phyloP scores from a whole-genome alignment of 2,888 invertebrate genomes.

The Agrotis ipsilon region DNA sequence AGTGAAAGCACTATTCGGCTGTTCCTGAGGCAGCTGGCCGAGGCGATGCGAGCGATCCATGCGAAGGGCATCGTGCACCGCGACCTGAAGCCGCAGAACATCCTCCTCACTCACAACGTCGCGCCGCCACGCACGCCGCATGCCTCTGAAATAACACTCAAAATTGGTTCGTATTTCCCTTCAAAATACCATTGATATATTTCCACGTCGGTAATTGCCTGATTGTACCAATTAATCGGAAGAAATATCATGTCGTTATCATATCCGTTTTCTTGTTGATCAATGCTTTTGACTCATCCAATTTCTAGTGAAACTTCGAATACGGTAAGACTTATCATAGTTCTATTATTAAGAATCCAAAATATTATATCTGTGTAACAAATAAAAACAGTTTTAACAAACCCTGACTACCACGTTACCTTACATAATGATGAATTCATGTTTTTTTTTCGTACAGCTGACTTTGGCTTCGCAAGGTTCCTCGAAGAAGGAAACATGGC shows the following conservation, averaged over 20 bases:
- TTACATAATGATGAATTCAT: constrained; percentile 6
- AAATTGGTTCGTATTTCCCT: constrained; percentile 94
- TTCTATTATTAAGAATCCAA: constrained; percentile 1
- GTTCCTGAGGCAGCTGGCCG: constrained; percentile 98
- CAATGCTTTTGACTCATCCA: constrained; percentile 29
- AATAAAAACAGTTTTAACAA: background rate
- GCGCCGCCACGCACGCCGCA: constrained; percentile 92
- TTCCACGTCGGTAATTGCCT: background rate
- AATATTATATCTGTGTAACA: constrained; percentile 3
- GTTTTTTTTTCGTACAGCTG: constrained; percentile 92
- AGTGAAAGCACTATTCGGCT: constrained; percentile 99
- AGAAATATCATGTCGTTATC: constrained; percentile 29
- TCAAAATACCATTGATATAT: background rate
- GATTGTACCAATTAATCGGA: constrained; percentile 2
- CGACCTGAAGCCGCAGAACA: constrained; percentile 99
- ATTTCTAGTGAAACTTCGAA: constrained; percentile 26
- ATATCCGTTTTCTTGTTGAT: constrained; percentile 26
- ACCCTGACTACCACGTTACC: constrained; percentile 6
- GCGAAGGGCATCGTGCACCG: constrained; percentile 99
- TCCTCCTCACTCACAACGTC: constrained; percentile 96
- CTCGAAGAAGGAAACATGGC: constrained; percentile 99
- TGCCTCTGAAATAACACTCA: constrained; percentile 96
- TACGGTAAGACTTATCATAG: constrained; percentile 6
- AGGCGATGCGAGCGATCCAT: constrained; percentile 99
- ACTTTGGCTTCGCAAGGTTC: constrained; percentile 99